These are phyloP conservation scores for Halictus rubicundus DNA, from an alignment of 1,140 invertebrate genomes.

Conservation along the genomic window DNA sequence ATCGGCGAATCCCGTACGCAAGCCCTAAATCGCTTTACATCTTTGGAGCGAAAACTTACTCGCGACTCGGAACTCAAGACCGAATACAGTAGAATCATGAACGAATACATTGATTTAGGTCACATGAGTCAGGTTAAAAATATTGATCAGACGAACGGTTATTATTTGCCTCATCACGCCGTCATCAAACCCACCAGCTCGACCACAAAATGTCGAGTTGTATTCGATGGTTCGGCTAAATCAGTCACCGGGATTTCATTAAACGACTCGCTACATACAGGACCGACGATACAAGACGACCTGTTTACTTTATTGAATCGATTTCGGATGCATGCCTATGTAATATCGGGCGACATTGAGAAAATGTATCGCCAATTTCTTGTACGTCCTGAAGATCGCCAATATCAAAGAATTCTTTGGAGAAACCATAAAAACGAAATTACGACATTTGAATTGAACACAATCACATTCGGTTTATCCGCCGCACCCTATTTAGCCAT, in stretches of 20 bases:
- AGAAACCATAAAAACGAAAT: neutral
- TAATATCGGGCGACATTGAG: neutral
- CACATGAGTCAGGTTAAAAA: neutral
- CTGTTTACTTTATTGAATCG: neutral
- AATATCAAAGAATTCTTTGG: neutral
- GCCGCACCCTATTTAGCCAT: neutral
- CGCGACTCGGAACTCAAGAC: neutral
- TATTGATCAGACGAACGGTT: neutral
- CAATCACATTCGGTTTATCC: constrained; percentile 1
- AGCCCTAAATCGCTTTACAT: neutral
- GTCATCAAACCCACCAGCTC: too few species aligned
- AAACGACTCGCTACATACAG: too few species aligned
- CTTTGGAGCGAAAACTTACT: neutral
- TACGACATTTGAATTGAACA: neutral
- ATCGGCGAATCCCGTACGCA: neutral
- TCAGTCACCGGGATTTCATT: too few species aligned
- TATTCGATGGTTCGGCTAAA: too few species aligned
- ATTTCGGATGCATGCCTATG: neutral
- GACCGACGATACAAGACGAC: constrained; percentile 6
- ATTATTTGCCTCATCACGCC: constrained; percentile 8
- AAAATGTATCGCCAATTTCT: constrained; percentile 27
- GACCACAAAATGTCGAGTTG: too few species aligned
- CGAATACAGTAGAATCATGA: neutral
- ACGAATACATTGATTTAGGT: neutral
- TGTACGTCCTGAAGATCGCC: neutral